Conservation (phyloP, 2,888 invertebrate genomes). For the Orthonychiurus folsomi region DNA sequence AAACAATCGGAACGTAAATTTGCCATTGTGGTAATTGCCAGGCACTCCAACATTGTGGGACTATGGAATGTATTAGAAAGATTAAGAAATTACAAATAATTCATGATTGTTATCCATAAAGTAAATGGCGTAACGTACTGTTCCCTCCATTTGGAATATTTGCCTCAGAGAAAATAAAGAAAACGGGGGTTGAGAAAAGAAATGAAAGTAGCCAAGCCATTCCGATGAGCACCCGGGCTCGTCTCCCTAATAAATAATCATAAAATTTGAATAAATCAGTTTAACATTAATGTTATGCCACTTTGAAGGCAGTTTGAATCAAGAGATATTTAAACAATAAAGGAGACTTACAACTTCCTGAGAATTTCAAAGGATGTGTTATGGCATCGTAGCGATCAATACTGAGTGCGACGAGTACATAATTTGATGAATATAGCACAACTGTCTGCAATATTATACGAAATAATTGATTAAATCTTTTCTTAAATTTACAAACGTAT, state of each 20-base stretch:
- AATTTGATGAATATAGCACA: slow-evolving; percentile 85
- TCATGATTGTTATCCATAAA: no score
- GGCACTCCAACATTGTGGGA: slow-evolving; percentile 82
- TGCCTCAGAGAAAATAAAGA: slow-evolving; percentile 67
- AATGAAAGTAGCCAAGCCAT: slow-evolving; percentile 75
- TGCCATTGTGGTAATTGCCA: slow-evolving; percentile 69
- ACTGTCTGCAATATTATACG: slow-evolving; percentile 69
- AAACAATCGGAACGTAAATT: slow-evolving; percentile 76
- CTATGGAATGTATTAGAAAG: no score
- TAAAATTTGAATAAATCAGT: no score
- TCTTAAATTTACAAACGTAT: no score
- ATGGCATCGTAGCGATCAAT: slow-evolving; percentile 90
- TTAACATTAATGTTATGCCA: no score
- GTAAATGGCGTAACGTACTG: no score
- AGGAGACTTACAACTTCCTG: slow-evolving; percentile 86
- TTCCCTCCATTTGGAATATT: no score
- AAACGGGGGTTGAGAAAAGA: slow-evolving; percentile 68
- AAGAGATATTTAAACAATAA: no score
- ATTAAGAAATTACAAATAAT: no score
- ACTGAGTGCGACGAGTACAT: slow-evolving; percentile 81
- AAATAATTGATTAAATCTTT: no score
- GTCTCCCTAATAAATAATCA: slow-evolving; percentile 62
- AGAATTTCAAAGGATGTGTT: slow-evolving; percentile 89
- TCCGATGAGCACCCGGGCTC: slow-evolving; percentile 67
- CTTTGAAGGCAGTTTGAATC: no score